phyloP scores from a whole-genome alignment of 2,797 vertebrate genomes.

The Aulostomus chinensis region DNA sequence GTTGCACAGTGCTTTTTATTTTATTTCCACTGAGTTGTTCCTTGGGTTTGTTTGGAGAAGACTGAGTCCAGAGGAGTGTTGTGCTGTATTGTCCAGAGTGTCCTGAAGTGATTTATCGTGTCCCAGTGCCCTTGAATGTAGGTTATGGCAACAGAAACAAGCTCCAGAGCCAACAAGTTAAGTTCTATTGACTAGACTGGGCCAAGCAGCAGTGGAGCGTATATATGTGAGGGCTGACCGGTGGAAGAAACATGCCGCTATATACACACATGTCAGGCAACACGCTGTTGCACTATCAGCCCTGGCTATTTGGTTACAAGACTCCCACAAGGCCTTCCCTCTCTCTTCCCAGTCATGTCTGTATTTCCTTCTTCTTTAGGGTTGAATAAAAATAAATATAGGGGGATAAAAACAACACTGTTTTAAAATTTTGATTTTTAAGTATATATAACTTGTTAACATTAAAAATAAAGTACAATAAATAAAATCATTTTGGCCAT shows the following conservation, averaged over 20 bases:
- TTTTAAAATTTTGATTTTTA: conserved; percentile 57
- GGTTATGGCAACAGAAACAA: conserved; percentile 34
- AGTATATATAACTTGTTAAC: conserved; percentile 69
- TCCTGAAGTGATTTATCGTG: conserved; percentile 50
- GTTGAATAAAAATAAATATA: conserved; percentile 75
- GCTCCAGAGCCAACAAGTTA: conserved; percentile 22
- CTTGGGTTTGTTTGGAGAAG: conserved; percentile 36
- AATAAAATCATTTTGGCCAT: conserved; percentile 78
- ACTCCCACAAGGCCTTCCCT: conserved; percentile 32
- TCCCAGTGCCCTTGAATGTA: conserved; percentile 18
- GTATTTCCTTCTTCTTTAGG: conserved; percentile 45
- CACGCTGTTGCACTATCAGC: conserved; percentile 40
- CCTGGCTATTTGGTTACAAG: conserved; percentile 52
- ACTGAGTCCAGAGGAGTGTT: conserved; percentile 33
- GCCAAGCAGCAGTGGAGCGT: conserved; percentile 33
- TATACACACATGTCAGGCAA: conserved; percentile 69
- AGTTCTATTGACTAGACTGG: conserved; percentile 18
- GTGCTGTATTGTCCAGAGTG: conserved; percentile 53
- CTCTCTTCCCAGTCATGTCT: conserved; percentile 22
- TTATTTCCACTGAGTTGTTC: conserved; percentile 58
- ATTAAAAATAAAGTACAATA: conserved; percentile 68
- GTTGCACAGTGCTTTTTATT: conserved; percentile 59
- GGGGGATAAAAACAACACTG: conserved; percentile 53
- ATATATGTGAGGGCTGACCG: conserved; percentile 39
- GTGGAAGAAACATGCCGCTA: conserved; percentile 74